A percentile compares a stretch with the other conserved stretches of the same genome.
phyloP scores from a whole-genome alignment of 2,888 invertebrate genomes.

The Rhagonycha fulva region DNA sequence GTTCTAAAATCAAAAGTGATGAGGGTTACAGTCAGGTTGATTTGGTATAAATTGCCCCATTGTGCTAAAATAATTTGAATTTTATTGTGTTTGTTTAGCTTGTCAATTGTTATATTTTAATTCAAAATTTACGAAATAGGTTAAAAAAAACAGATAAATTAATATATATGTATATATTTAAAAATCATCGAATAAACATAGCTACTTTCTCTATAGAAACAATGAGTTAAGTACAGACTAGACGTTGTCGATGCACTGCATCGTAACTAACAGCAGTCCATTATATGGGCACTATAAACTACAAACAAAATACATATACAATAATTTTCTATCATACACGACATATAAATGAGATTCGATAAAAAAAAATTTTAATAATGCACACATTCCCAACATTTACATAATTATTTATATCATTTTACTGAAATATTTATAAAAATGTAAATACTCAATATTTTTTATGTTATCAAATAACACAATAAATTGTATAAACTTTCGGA shows the following conservation, averaged over 20 bases:
- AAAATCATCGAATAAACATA: constrained; percentile 41
- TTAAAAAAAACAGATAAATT: background rate
- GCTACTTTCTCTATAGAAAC: constrained; percentile 44
- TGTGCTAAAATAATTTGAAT: too few species aligned
- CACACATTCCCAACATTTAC: constrained; percentile 12
- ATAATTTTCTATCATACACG: constrained; percentile 30
- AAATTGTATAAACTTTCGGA: background rate
- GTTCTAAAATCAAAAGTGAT: too few species aligned
- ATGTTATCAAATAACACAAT: background rate
- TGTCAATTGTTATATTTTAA: too few species aligned
- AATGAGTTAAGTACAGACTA: constrained; percentile 54
- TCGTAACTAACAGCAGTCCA: constrained; percentile 49
- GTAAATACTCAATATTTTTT: constrained; percentile 25
- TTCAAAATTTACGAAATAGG: background rate
- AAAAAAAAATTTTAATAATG: constrained; percentile 13
- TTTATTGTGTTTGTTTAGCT: too few species aligned
- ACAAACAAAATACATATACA: constrained; percentile 37
- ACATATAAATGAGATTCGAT: constrained; percentile 20
- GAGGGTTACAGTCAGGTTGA: too few species aligned
- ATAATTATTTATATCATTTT: constrained; percentile 14
- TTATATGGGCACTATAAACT: constrained; percentile 46
- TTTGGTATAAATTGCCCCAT: too few species aligned
- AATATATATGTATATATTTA: constrained; percentile 37
- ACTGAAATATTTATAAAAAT: constrained; percentile 25
- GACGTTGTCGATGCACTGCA: constrained; percentile 51